Evolutionary conservation across 2,113 vertebrate species (phyloP).

Genomic region (Dipodomys stephensi): DNA sequence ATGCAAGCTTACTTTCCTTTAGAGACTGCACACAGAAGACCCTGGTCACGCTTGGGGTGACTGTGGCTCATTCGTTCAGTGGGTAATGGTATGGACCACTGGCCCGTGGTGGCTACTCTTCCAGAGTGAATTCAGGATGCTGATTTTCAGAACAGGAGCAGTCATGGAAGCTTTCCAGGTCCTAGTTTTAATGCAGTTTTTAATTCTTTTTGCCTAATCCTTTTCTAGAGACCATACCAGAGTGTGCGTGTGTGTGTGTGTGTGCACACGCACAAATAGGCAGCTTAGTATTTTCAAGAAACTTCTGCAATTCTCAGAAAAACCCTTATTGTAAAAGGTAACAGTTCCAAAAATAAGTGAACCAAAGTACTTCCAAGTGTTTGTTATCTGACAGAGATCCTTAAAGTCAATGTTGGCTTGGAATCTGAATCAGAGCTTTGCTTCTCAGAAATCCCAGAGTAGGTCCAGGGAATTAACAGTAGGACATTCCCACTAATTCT

Average conservation of each 20-base stretch:
- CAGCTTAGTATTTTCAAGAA: neutral
- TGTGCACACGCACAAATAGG: neutral
- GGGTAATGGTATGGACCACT: neutral
- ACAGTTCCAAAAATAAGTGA: neutral
- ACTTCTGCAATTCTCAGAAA: slow-evolving; percentile 6
- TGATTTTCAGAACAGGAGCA: too few species aligned
- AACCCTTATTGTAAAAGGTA: neutral
- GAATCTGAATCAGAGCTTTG: neutral
- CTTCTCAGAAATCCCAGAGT: too few species aligned
- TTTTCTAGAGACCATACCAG: neutral
- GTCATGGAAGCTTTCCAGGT: too few species aligned
- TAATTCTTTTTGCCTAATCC: neutral
- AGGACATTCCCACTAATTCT: neutral
- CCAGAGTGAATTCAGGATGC: neutral
- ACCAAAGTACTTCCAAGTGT: neutral
- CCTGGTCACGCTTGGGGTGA: neutral
- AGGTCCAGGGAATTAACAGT: neutral
- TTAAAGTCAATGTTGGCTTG: neutral
- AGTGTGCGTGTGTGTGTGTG: neutral
- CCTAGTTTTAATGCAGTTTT: too few species aligned
- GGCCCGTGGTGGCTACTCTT: slow-evolving; percentile 16
- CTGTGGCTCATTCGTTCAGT: neutral
- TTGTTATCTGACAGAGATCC: neutral
- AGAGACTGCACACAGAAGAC: neutral
- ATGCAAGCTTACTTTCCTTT: slow-evolving; percentile 31